phyloP scores from a whole-genome alignment of 2,888 invertebrate species.

The Brachynemurus nebulosus region DNA sequence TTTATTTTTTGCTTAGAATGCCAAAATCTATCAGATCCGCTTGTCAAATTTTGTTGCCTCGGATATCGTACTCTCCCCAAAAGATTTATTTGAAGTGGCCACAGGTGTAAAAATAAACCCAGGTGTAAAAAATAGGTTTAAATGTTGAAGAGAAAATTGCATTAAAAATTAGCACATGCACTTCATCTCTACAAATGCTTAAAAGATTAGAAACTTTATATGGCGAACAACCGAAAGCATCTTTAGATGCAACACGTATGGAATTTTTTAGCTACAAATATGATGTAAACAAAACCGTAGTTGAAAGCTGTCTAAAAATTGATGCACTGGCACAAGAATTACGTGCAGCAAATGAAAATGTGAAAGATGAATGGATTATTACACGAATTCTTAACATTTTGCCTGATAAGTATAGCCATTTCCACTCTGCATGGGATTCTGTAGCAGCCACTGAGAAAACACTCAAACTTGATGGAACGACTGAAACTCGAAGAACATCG shows the following conservation, averaged over 20 bases:
- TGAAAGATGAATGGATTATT: background rate
- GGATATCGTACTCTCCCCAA: too few species aligned
- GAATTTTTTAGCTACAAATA: constrained; percentile 1
- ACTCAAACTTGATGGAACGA: background rate
- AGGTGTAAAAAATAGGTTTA: constrained; percentile 4
- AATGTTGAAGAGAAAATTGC: constrained; percentile 4
- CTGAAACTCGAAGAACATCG: background rate
- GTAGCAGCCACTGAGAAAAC: background rate
- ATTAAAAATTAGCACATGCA: constrained; percentile 1
- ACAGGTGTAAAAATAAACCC: background rate
- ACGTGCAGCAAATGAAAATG: background rate
- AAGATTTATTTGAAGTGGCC: constrained; percentile 2
- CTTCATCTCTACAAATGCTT: background rate
- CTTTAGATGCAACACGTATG: background rate
- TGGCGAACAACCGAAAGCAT: background rate
- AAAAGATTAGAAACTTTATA: background rate
- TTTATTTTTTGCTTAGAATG: too few species aligned
- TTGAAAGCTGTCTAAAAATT: background rate
- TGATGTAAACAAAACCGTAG: background rate
- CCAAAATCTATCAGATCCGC: too few species aligned
- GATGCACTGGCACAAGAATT: background rate
- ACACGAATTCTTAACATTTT: background rate
- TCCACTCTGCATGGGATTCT: background rate
- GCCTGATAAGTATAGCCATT: background rate
- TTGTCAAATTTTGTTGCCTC: too few species aligned